phyloP scores from a whole-genome alignment of 2,113 vertebrate genomes.

The Mirza zaza region DNA sequence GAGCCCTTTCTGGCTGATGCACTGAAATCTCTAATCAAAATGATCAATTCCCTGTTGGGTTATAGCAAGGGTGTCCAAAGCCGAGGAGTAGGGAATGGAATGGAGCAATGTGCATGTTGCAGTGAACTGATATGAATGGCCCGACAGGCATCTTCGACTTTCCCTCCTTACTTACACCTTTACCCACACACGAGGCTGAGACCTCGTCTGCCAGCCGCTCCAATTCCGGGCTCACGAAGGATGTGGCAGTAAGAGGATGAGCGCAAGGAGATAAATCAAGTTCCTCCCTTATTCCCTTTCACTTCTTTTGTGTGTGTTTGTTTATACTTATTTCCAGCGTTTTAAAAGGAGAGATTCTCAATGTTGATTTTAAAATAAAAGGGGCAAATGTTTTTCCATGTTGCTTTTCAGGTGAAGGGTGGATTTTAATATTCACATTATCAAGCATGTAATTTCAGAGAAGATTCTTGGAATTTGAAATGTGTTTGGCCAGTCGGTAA shows the following conservation, averaged over 20 bases:
- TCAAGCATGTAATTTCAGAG: not conserved
- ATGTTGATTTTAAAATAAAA: slow-evolving; percentile 26
- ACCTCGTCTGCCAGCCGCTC: not conserved
- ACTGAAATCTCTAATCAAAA: not conserved
- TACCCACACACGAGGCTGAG: not conserved
- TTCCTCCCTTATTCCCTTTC: not conserved
- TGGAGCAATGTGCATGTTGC: not conserved
- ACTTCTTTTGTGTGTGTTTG: not conserved
- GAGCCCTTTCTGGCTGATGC: not conserved
- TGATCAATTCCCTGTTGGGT: not conserved
- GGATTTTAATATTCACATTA: not conserved
- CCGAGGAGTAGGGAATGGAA: not conserved
- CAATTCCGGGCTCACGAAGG: not conserved
- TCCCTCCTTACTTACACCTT: not conserved
- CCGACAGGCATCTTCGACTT: not conserved
- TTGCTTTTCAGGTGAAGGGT: not conserved
- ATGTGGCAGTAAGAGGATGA: not conserved
- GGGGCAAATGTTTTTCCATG: not conserved
- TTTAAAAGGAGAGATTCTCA: not conserved
- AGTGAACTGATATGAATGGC: not conserved
- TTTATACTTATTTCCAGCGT: not conserved
- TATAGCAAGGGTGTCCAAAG: not conserved
- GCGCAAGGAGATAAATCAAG: accelerated
- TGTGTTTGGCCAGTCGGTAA: not conserved
- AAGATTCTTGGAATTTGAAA: slow-evolving; percentile 26